A percentile compares a stretch with the other conserved stretches of the same genome.
Evolutionary conservation across 2,797 vertebrate species (phyloP).

Genomic region (Nothura maculosa): DNA sequence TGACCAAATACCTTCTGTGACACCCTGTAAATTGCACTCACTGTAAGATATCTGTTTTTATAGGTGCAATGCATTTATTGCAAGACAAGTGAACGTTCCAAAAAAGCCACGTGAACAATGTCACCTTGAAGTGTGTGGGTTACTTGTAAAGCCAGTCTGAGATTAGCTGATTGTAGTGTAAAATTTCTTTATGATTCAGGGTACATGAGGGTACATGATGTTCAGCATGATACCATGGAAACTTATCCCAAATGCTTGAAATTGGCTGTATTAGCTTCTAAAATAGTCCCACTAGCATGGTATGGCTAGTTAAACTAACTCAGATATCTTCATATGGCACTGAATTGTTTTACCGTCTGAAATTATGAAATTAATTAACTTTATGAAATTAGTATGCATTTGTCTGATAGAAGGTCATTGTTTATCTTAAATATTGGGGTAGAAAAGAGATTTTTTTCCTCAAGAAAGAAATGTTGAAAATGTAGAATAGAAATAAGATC

Average conservation of each 20-base stretch:
- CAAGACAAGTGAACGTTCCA: not conserved
- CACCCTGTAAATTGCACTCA: not conserved
- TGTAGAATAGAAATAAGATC: not conserved
- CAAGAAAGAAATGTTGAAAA: not conserved
- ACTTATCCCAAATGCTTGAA: not conserved
- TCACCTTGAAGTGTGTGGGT: not conserved
- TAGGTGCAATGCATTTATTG: not conserved
- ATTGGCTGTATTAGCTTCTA: not conserved
- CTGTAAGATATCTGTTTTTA: not conserved
- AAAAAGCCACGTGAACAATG: not conserved
- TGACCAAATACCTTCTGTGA: not conserved
- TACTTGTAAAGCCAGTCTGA: not conserved
- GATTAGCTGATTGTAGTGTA: not conserved
- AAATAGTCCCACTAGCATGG: not conserved
- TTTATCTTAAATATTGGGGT: not conserved
- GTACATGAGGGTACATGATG: not conserved
- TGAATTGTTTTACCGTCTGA: not conserved
- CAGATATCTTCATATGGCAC: not conserved
- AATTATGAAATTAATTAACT: not conserved
- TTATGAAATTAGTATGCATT: not conserved
- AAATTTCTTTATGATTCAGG: not conserved
- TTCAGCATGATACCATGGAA: not conserved
- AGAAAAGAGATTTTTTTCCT: not conserved
- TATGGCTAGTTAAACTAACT: not conserved
- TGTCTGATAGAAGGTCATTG: not conserved